Percentiles rank a stretch among this genome's conserved stretches.
phyloP scores from a whole-genome alignment of 2,113 vertebrate genomes.

The Scophthalmus maximus region DNA sequence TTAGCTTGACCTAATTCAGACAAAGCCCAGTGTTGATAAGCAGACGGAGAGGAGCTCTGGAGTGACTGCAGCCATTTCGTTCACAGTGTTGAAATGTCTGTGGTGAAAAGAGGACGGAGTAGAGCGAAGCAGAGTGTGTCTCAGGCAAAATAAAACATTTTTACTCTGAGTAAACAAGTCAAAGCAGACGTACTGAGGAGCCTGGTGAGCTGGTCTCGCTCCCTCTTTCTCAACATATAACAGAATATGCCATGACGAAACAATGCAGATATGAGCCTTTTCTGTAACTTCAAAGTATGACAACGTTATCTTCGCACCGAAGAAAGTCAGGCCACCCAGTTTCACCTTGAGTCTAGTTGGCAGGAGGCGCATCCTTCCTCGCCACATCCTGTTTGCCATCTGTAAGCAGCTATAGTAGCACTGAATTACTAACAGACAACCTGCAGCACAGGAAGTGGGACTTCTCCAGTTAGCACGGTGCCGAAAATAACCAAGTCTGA shows the following conservation, averaged over 20 bases:
- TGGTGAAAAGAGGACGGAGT: neutral
- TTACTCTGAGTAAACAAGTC: neutral
- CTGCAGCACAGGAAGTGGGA: slow-evolving; percentile 45
- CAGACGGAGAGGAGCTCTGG: neutral
- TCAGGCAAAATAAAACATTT: neutral
- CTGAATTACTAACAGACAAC: slow-evolving; percentile 17
- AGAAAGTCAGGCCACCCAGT: no score
- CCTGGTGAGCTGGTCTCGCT: neutral
- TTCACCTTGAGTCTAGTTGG: neutral
- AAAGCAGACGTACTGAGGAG: neutral
- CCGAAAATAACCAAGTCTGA: slow-evolving; percentile 13
- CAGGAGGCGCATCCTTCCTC: slow-evolving; percentile 51
- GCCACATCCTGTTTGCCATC: slow-evolving; percentile 71
- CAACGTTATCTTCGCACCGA: neutral
- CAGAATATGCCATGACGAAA: neutral
- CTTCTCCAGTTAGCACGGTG: neutral
- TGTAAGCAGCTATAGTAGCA: neutral
- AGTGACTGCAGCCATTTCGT: slow-evolving; percentile 2
- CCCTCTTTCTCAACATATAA: neutral
- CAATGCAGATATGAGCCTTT: neutral
- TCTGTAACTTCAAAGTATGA: neutral
- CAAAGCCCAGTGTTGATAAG: slow-evolving; percentile 12
- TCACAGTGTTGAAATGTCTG: neutral
- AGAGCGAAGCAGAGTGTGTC: neutral
- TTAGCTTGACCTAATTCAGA: slow-evolving; percentile 54